Percentiles rank a stretch among this genome's conserved stretches.
phyloP scores from a whole-genome alignment of 2,113 vertebrate species.

The Neotoma lepida region DNA sequence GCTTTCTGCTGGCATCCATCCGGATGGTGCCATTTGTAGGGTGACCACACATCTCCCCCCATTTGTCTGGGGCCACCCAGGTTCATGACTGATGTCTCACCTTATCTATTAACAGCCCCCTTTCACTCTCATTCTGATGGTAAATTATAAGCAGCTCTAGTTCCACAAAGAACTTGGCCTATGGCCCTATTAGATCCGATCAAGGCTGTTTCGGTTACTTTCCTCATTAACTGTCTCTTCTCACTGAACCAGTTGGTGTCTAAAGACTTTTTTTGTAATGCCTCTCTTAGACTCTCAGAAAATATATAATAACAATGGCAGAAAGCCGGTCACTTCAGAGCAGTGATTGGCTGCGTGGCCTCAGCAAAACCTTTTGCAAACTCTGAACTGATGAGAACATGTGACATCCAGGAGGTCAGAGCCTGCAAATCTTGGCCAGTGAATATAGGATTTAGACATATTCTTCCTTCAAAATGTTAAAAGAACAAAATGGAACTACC shows the following conservation, averaged over 20 bases:
- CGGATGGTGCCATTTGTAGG: not conserved
- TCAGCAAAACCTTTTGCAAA: not conserved
- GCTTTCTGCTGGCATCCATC: not conserved
- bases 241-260: not conserved
- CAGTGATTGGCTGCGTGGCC: not conserved
- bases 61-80: not conserved
- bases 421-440: not conserved
- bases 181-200: not conserved
- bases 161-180: not conserved
- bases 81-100: conserved; percentile 7
- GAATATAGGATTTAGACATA: not conserved
- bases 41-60: not conserved
- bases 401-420: not conserved
- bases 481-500: not conserved
- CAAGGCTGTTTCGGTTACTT: not conserved
- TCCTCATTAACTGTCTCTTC: not conserved
- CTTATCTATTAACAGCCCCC: not conserved
- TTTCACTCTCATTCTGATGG: conserved; percentile 37
- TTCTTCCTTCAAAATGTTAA: conserved; percentile 25
- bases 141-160: not conserved
- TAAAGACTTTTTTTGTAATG: not conserved
- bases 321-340: not conserved
- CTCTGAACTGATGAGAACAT: conserved; percentile 9
- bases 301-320: not conserved
- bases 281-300: not conserved